Evolutionary conservation across 2,888 invertebrate species (phyloP), one percentile per base, ranked within the genome.

Genomic region (Leptothorax acervorum): DNA sequence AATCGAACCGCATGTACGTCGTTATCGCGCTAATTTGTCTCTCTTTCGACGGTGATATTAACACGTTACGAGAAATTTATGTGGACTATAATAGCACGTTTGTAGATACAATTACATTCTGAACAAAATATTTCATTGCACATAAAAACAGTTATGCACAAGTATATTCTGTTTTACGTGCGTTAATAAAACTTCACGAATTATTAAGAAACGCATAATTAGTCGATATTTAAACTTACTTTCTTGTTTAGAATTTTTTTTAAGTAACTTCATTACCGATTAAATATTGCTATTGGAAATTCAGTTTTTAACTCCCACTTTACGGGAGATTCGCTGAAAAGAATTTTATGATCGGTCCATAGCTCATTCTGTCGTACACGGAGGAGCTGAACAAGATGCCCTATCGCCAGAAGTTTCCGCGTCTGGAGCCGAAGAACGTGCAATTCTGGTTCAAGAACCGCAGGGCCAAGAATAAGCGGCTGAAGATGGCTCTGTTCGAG

Each of bases 391-490:
- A 99, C 95, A 97, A 98, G 88, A 99, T 99, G 97, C 98, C 99
- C 76, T 99, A 99, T 95, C 95, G 99, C 93, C 99, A 99, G 95
- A 99, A 99, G 95, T 99, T 99, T 95, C 99, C 99, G 1, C 97
- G 98, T n/a, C 96, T 99, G 87, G 99, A 99, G 95, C 99, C 99
- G 63, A 99, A 99, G 96, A 99, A 99, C 95, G 99, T 99, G 90
- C 99, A 99, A 95, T 99, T 99, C 95, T 99, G 99, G 99, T 99
- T 99, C 95, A 99, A 99, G 95, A 99, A 99, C 95, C 97, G 99
- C 63, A 96, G 99, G 83, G 99, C 99, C 91, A 99, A 99, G 95
- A 99, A 99, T 95, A 99, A 99, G 95, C 96, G 99, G 85, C 96
- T 99, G 93, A 98, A 98, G 95, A 98, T 98, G 98, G 97, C 98